phyloP scores from a whole-genome alignment of 2,888 invertebrate species.

The Andrena minutula region DNA sequence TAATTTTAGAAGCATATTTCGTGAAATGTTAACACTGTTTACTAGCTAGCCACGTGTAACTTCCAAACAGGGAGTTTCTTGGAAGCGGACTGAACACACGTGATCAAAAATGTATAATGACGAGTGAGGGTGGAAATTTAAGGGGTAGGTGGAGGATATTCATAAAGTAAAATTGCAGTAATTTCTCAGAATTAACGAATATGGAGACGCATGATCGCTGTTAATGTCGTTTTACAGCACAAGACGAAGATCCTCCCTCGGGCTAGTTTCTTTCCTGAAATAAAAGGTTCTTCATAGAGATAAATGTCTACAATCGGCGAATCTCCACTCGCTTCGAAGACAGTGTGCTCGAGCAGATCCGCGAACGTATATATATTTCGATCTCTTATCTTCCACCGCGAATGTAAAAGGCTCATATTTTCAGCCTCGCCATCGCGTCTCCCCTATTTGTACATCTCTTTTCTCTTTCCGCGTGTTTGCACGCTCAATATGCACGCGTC shows the following conservation, averaged over 20 bases:
- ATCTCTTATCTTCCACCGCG: slow-evolving; percentile 18
- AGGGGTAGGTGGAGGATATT: background rate
- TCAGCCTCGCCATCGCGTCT: slow-evolving; percentile 28
- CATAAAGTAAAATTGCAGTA: background rate
- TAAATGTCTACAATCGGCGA: background rate
- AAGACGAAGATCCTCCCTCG: too few species aligned
- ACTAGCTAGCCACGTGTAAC: background rate
- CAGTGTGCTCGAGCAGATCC: slow-evolving; percentile 55
- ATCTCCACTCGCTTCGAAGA: slow-evolving; percentile 37
- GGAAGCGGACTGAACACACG: background rate
- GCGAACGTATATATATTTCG: slow-evolving; percentile 44
- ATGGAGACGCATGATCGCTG: background rate
- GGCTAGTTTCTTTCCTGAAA: too few species aligned
- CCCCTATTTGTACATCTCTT: slow-evolving; percentile 25
- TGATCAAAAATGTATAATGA: slow-evolving; percentile 4
- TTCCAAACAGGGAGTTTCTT: background rate
- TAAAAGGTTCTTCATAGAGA: background rate
- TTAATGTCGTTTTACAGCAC: background rate
- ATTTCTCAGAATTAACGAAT: background rate
- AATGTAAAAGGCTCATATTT: slow-evolving; percentile 59
- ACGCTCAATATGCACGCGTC: slow-evolving; percentile 50
- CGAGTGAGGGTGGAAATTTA: background rate
- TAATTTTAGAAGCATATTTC: background rate
- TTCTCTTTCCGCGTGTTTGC: slow-evolving; percentile 20
- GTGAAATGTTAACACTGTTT: slow-evolving; percentile 31